Evolutionary conservation across 2,797 vertebrate genomes (phyloP).

Genomic region (Pantherophis vulpinus): DNA sequence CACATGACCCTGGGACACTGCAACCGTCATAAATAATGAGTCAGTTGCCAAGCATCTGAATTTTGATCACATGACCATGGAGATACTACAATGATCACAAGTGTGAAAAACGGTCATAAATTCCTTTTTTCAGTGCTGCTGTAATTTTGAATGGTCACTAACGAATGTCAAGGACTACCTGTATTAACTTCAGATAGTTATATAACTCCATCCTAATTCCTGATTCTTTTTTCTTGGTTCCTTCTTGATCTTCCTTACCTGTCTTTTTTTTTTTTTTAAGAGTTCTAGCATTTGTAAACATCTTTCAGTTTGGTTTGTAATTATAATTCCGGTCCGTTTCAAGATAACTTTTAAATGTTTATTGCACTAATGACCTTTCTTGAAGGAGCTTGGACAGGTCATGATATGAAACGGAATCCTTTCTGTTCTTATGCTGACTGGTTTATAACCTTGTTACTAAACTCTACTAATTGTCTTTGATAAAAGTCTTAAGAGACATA

Average conservation of each 20-base stretch:
- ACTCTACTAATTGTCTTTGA: neutral
- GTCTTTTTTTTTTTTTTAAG: neutral
- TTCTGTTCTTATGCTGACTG: neutral
- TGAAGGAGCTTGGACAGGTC: neutral
- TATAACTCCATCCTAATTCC: neutral
- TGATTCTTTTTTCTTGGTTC: neutral
- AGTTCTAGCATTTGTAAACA: neutral
- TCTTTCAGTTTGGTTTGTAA: neutral
- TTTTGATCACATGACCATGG: neutral
- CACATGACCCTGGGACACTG: neutral
- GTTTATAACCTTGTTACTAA: neutral
- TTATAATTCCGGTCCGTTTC: neutral
- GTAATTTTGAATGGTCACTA: neutral
- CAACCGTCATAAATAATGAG: neutral
- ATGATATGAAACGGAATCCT: neutral
- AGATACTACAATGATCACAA: neutral
- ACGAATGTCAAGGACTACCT: neutral
- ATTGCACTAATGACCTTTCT: neutral
- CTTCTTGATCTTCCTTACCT: no score
- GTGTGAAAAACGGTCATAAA: neutral
- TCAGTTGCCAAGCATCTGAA: neutral
- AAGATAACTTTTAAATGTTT: neutral
- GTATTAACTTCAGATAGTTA: neutral
- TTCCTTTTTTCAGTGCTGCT: neutral
- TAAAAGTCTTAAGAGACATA: neutral